Evolutionary conservation across 2,113 vertebrate species (phyloP).

Genomic region (Erinaceus europaeus): DNA sequence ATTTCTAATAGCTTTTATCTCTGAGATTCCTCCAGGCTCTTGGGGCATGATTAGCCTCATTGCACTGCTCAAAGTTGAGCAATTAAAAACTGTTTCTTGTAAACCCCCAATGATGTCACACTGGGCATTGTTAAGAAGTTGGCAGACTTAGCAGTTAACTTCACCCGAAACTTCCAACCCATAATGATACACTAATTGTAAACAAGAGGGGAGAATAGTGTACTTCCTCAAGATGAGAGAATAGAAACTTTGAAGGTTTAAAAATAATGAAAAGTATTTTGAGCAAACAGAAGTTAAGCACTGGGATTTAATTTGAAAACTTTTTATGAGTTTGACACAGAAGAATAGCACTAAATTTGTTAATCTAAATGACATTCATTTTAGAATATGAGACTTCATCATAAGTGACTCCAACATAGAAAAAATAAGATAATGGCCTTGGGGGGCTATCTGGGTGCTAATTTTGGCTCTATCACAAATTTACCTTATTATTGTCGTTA

Average conservation of each 20-base stretch:
- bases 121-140: conserved; percentile 70
- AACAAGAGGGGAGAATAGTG: conserved; percentile 34
- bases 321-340: conserved; percentile 37
- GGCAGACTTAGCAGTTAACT: conserved; percentile 50
- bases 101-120: conserved; percentile 56
- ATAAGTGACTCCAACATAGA: neutral
- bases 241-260: conserved; percentile 37
- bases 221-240: conserved; percentile 13
- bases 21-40: conserved; percentile 28
- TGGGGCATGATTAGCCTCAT: conserved; percentile 56
- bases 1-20: conserved; percentile 40
- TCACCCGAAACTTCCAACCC: conserved; percentile 58
- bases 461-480: conserved; percentile 27
- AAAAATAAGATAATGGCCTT: neutral
- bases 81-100: conserved; percentile 68
- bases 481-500: neutral
- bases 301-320: conserved; percentile 54
- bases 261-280: conserved; percentile 26
- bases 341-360: conserved; percentile 22
- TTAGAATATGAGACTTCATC: conserved; percentile 23
- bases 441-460: neutral
- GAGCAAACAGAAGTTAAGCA: conserved; percentile 19
- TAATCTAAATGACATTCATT: conserved; percentile 16
- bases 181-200: conserved; percentile 68
- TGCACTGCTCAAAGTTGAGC: conserved; percentile 48